These are phyloP conservation scores for Trichomalopsis sarcophagae DNA, from an alignment of 1,140 invertebrate species.

Conservation along the genomic window DNA sequence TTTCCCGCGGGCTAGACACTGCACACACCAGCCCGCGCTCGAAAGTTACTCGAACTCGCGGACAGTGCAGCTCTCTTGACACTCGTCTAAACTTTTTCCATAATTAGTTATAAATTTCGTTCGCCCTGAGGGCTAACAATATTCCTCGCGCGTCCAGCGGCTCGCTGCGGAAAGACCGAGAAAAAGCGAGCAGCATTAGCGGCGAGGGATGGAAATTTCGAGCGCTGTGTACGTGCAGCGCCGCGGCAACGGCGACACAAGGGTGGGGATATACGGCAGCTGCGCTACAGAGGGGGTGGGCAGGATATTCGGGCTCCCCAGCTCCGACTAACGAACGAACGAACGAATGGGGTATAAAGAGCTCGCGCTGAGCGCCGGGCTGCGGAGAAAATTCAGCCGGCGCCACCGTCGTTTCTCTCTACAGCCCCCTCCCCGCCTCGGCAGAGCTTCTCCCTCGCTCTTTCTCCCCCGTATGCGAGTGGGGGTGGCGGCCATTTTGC, in stretches of 20 bases:
- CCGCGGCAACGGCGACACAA: neutral
- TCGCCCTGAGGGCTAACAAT: slow-evolving; percentile 67
- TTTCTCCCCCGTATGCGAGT: slow-evolving; percentile 50
- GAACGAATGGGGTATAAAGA: slow-evolving; percentile 73
- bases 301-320: slow-evolving; percentile 55
- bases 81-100: slow-evolving; percentile 70
- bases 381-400: slow-evolving; percentile 72
- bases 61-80: neutral
- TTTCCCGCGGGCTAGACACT: slow-evolving; percentile 46
- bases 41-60: neutral
- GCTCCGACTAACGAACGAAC: slow-evolving; percentile 60
- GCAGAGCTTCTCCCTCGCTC: neutral
- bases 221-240: neutral
- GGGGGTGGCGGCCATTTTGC: slow-evolving; percentile 74
- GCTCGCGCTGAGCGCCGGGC: slow-evolving; percentile 61
- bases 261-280: neutral
- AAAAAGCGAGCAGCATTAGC: slow-evolving; percentile 22
- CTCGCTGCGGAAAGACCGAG: slow-evolving; percentile 16
- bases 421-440: slow-evolving; percentile 46
- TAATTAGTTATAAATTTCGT: slow-evolving; percentile 74
- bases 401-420: slow-evolving; percentile 39
- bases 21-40: neutral
- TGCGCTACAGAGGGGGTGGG: slow-evolving; percentile 54
- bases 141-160: slow-evolving; percentile 57
- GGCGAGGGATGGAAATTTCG: slow-evolving; percentile 43